Evolutionary conservation across 2,113 vertebrate genomes (phyloP), one percentile per base, ranked within the genome.

Genomic region (Aythya baeri): DNA sequence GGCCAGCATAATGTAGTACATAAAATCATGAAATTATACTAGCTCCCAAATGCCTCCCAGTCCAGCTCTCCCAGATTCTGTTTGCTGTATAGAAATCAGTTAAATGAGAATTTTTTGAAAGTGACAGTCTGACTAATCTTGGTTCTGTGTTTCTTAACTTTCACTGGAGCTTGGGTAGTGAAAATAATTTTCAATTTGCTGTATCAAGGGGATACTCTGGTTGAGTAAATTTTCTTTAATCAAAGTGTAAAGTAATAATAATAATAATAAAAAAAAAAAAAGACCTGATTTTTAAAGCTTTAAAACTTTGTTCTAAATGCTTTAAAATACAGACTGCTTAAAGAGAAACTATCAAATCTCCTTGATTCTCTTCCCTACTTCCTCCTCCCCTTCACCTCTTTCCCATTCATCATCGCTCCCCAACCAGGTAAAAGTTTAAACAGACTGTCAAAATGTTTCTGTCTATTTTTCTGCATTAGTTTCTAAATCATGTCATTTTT

Each of bases 401-500:
- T 71, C 59, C 34, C 63, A 16, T 80, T 80, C 14, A 44, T 32
- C 73, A 77, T 91, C 26, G 7, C 34, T 41, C 68, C 15, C 1
- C 17, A 44, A 89, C 29, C 49, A 63, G 76, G 32, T 31, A 89
- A 86, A 94, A 88, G 68, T 73, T 91, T 91, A 89, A 91, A 77
- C 41, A 70, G 34, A 38, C 62, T 83, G n/a, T 93, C 63, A 41
- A 95, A 93, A 88, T 80, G 7, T 71, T 74, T n/a, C 50, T 54
- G 8, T 62, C 52, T 80, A 3, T 32, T 94, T 95, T 81, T 83
- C 52, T 76, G 36, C 41, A 22, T 76, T 83, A 67, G 17, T 78
- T 94, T 80, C 68, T 91, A 94, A 52, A 61, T 86, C 29, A 81
- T 76, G 52, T 34, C 20, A 52, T 86, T 74, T 92, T 92, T 54